phyloP scores from a whole-genome alignment of 2,113 vertebrate genomes.

The Microcebus murinus region DNA sequence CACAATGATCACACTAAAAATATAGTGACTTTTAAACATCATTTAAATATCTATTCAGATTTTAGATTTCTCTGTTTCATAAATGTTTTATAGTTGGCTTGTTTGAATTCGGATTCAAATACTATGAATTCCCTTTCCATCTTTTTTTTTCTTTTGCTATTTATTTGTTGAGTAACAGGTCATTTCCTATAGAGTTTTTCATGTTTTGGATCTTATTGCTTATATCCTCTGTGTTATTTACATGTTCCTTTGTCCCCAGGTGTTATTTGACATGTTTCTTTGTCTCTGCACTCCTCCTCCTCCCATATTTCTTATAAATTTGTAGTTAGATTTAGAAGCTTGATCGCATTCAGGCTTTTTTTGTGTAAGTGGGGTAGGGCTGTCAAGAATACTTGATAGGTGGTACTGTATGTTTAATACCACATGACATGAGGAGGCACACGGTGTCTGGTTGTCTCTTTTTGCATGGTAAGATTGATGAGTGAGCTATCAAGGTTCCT shows the following conservation, averaged over 20 bases:
- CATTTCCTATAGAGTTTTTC: neutral
- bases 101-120: neutral
- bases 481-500: neutral
- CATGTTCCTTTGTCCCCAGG: neutral
- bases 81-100: neutral
- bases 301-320: neutral
- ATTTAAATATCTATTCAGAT: neutral
- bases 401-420: neutral
- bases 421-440: neutral
- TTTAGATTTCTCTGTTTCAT: slow-evolving; percentile 1
- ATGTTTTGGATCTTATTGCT: neutral
- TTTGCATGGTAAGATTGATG: neutral
- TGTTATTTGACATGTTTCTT: neutral
- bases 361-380: too few relatives aligned
- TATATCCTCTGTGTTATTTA: neutral
- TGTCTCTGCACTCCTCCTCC: neutral
- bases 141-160: neutral
- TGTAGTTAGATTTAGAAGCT: neutral
- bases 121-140: neutral
- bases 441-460: neutral
- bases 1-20: neutral
- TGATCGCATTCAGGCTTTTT: neutral
- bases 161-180: neutral
- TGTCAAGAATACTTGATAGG: neutral
- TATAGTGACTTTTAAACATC: neutral